Conservation (phyloP, 2,888 invertebrate genomes). For the Xanthorhoe spadicearia region DNA sequence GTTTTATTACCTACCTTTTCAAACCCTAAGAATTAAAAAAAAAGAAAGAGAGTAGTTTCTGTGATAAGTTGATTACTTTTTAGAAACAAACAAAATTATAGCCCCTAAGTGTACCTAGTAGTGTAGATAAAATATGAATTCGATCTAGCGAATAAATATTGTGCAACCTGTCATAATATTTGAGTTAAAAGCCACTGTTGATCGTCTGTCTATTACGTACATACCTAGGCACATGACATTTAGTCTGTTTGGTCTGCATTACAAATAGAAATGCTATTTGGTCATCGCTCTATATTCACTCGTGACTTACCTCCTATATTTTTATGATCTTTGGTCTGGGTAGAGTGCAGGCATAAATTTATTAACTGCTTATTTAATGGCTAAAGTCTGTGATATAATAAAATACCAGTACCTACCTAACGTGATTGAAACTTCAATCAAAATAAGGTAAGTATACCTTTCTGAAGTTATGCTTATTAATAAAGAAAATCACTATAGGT, state of each 20-base stretch:
- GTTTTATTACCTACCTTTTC: too few species aligned
- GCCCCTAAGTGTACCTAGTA: too few species aligned
- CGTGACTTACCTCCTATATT: constrained; percentile 47
- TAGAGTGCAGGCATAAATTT: constrained; percentile 47
- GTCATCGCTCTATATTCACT: constrained; percentile 56
- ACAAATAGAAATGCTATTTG: constrained; percentile 48
- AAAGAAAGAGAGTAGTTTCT: too few species aligned
- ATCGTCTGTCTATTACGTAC: constrained; percentile 29
- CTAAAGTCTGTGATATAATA: constrained; percentile 27
- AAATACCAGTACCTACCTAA: constrained; percentile 2
- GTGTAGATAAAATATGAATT: too few species aligned
- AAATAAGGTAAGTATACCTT: not conserved
- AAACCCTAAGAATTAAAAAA: too few species aligned
- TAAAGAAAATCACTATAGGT: not conserved
- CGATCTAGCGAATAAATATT: too few species aligned
- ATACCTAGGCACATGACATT: constrained; percentile 36
- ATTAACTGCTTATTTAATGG: constrained; percentile 39
- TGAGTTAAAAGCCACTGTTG: too few species aligned
- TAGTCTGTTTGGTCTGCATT: constrained; percentile 36
- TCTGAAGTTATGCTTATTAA: not conserved
- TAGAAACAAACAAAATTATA: too few species aligned
- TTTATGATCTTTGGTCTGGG: constrained; percentile 54
- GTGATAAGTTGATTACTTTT: too few species aligned
- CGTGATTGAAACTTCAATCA: constrained; percentile 29
- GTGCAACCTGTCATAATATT: too few species aligned